Conservation (phyloP, 2,113 vertebrate genomes). For the Aix galericulata region DNA sequence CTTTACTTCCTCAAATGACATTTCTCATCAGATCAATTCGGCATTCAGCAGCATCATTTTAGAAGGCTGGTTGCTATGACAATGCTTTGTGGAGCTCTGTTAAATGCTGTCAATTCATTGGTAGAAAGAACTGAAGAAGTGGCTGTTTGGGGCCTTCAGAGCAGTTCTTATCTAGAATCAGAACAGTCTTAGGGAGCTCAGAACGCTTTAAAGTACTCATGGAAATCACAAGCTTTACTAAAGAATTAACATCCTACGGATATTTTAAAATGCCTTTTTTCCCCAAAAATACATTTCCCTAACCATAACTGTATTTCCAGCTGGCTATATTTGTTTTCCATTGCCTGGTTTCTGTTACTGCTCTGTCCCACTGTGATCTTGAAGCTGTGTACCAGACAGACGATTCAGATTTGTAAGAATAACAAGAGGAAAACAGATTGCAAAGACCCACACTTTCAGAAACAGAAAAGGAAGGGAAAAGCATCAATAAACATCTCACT, state of each 20-base stretch:
- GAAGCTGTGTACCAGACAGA: constrained; percentile 1
- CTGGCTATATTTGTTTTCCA: constrained; percentile 9
- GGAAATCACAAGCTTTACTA: background rate
- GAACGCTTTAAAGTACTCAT: constrained; percentile 2
- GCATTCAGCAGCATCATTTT: background rate
- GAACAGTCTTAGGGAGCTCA: background rate
- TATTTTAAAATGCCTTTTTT: background rate
- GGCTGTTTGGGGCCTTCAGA: background rate
- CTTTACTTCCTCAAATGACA: constrained; percentile 14
- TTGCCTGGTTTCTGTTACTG: constrained; percentile 16
- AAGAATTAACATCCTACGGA: background rate
- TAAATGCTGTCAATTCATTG: constrained; percentile 1
- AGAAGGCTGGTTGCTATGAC: constrained; percentile 55
- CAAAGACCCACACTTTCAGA: background rate
- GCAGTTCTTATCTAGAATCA: background rate
- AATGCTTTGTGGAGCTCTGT: background rate
- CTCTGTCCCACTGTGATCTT: constrained; percentile 26
- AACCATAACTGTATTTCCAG: constrained; percentile 40
- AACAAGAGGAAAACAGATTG: constrained; percentile 25
- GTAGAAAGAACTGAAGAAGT: background rate
- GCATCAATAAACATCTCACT: background rate
- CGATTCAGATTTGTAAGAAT: background rate
- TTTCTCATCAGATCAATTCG: constrained; percentile 48
- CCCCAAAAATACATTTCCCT: background rate
- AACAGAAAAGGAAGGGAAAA: background rate